Percentiles rank a stretch among this genome's conserved stretches.
phyloP scores from a whole-genome alignment of 1,140 invertebrate species.

The Halyomorpha halys region DNA sequence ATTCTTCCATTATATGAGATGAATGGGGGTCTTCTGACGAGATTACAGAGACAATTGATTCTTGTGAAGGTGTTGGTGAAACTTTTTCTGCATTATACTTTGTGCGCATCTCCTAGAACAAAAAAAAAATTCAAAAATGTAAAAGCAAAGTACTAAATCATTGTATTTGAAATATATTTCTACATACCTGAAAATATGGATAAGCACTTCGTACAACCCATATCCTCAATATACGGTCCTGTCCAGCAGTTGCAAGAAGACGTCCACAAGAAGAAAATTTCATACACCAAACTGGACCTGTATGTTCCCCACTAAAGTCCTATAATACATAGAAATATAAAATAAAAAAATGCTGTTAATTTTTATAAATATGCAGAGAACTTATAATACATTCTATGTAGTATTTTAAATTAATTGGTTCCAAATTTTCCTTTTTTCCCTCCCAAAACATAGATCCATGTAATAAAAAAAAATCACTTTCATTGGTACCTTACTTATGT shows the following conservation, averaged over 20 bases:
- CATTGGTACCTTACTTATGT: no score
- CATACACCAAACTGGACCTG: slow-evolving; percentile 95
- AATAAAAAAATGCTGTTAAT: no score
- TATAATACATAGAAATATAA: slow-evolving; percentile 29
- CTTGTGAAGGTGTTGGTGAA: slow-evolving; percentile 80
- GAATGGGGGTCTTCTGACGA: slow-evolving; percentile 41
- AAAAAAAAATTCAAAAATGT: slow-evolving; percentile 29
- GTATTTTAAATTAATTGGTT: no score
- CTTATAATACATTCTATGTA: no score
- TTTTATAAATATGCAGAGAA: no score
- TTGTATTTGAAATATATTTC: slow-evolving; percentile 5
- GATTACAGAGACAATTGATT: slow-evolving; percentile 69
- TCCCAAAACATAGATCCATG: no score
- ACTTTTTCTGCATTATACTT: slow-evolving; percentile 79
- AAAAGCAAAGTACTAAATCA: slow-evolving; percentile 33
- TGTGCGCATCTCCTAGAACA: slow-evolving; percentile 76
- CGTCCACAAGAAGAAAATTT: slow-evolving; percentile 93
- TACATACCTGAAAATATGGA: slow-evolving; percentile 64
- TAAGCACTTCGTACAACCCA: slow-evolving; percentile 86
- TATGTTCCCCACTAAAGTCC: slow-evolving; percentile 74
- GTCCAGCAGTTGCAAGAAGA: slow-evolving; percentile 87
- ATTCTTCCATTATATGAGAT: slow-evolving; percentile 33
- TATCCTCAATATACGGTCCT: slow-evolving; percentile 84
- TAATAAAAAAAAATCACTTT: no score
- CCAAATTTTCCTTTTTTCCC: no score